phyloP scores from a whole-genome alignment of 2,113 vertebrate genomes.

The Andinoacara biseriatus region DNA sequence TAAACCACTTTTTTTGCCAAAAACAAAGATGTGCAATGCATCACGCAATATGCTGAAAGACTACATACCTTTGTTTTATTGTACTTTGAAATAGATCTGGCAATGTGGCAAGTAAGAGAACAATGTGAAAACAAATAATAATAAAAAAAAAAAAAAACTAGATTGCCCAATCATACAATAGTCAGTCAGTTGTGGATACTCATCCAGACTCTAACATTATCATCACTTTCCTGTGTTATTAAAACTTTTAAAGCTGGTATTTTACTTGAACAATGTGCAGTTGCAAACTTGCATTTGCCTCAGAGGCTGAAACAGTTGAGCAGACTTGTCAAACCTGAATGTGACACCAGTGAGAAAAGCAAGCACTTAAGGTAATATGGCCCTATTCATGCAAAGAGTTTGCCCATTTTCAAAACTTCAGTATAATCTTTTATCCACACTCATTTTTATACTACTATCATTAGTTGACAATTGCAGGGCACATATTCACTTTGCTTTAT shows the following conservation, averaged over 20 bases:
- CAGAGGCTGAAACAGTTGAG: constrained; percentile 12
- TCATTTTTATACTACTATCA: background rate
- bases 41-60: background rate
- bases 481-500: background rate
- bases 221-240: background rate
- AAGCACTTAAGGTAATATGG: constrained; percentile 4
- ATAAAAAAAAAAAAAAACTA: background rate
- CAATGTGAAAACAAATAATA: background rate
- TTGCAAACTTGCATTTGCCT: constrained; percentile 18
- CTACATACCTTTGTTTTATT: background rate
- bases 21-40: constrained; percentile 7
- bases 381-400: background rate
- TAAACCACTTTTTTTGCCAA: background rate
- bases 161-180: background rate
- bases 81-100: background rate
- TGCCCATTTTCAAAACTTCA: background rate
- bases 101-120: background rate
- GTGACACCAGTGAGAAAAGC: constrained; percentile 19
- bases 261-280: constrained; percentile 23
- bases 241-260: constrained; percentile 12
- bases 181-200: background rate
- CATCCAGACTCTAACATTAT: background rate
- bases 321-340: constrained; percentile 71
- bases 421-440: background rate
- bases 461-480: background rate